Evolutionary conservation across 2,888 invertebrate genomes (phyloP).

Genomic region (Podotricha telesiphe): DNA sequence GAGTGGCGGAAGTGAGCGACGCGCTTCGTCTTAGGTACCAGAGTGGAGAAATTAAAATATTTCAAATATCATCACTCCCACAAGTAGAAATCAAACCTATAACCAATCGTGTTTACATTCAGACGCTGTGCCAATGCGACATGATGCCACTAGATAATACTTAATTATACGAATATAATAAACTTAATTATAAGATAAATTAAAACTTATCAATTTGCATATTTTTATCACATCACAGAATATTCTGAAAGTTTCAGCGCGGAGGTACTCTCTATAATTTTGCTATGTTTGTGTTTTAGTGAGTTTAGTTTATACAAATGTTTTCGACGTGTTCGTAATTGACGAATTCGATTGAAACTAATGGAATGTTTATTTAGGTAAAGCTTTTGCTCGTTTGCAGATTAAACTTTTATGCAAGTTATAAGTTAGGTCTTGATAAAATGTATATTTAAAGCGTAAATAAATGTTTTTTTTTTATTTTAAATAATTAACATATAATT

Average conservation of each 20-base stretch:
- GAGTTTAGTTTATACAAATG: slow-evolving; percentile 25
- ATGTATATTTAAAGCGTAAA: too few relatives aligned
- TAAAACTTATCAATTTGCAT: slow-evolving; percentile 29
- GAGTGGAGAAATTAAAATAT: too few relatives aligned
- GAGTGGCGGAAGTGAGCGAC: too few relatives aligned
- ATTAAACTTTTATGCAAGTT: background rate
- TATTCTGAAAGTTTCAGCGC: slow-evolving; percentile 8
- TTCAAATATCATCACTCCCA: too few relatives aligned
- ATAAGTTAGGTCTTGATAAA: background rate
- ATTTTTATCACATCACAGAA: slow-evolving; percentile 32
- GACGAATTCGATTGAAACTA: slow-evolving; percentile 23
- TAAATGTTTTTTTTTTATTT: background rate
- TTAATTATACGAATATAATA: too few relatives aligned
- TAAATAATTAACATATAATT: too few relatives aligned
- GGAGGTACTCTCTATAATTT: slow-evolving; percentile 4
- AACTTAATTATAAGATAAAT: background rate
- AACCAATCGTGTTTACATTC: too few relatives aligned
- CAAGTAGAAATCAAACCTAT: too few relatives aligned
- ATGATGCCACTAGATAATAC: too few relatives aligned
- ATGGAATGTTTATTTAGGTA: slow-evolving; percentile 6
- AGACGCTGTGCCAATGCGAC: too few relatives aligned
- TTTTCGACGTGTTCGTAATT: slow-evolving; percentile 33
- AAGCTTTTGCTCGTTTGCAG: background rate
- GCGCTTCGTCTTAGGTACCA: too few relatives aligned
- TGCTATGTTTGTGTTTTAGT: slow-evolving; percentile 9